A percentile compares a stretch with the other conserved stretches of the same genome.
phyloP scores from a whole-genome alignment of 2,888 invertebrate genomes.

The Teleiodes luculella region DNA sequence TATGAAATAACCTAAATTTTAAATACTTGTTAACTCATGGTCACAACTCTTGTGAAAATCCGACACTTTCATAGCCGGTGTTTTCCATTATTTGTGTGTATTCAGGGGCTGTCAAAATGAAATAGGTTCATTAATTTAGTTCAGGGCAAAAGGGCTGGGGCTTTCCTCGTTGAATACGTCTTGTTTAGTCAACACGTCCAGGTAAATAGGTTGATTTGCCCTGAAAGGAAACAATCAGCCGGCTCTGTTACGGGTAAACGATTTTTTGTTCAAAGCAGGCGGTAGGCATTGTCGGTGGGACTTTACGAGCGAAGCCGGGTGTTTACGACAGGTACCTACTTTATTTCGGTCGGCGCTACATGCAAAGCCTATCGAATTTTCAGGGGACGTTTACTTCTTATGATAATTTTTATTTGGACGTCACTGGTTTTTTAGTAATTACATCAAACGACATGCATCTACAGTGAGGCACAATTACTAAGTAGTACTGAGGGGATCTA shows the following conservation, averaged over 20 bases:
- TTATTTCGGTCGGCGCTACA: background rate
- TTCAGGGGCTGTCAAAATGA: background rate
- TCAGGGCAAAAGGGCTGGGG: background rate
- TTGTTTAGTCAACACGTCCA: background rate
- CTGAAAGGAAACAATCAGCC: slow-evolving; percentile 1
- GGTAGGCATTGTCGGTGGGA: background rate
- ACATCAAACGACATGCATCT: no score
- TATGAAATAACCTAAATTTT: no score
- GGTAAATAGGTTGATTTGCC: background rate
- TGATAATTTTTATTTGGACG: no score
- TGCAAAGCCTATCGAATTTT: background rate
- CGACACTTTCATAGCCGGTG: no score
- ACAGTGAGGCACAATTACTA: no score
- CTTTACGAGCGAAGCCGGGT: background rate
- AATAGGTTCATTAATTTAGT: background rate
- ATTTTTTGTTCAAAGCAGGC: background rate
- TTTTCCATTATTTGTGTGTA: no score
- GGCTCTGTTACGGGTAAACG: background rate
- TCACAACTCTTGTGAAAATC: no score
- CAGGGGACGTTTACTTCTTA: background rate
- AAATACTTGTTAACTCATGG: no score
- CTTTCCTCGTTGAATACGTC: background rate
- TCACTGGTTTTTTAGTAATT: no score
- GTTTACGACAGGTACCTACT: background rate
- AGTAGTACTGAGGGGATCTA: no score